Evolutionary conservation across 1,140 invertebrate genomes (phyloP).

Genomic region (Drosophila aff.): DNA sequence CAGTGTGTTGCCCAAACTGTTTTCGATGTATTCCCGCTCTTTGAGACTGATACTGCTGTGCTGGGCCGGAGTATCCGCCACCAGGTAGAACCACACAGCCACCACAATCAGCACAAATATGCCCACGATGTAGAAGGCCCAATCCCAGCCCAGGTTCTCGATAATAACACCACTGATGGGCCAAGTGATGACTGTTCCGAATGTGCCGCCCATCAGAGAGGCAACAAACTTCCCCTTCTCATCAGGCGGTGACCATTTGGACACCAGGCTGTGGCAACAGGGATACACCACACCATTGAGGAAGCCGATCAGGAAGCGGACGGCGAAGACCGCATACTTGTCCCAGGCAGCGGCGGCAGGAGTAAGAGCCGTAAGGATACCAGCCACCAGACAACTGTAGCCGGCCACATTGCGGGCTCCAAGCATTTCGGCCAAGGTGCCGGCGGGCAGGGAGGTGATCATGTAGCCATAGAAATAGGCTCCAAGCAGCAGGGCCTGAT

Average conservation of each 20-base stretch:
- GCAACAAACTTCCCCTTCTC: slow-evolving; percentile 92
- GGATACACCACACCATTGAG: slow-evolving; percentile 90
- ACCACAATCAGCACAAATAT: slow-evolving; percentile 88
- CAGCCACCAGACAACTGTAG: slow-evolving; percentile 86
- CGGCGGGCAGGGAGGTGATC: slow-evolving; percentile 88
- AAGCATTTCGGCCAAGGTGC: slow-evolving; percentile 90
- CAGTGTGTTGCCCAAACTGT: slow-evolving; percentile 85
- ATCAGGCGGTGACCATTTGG: slow-evolving; percentile 90
- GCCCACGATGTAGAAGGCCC: slow-evolving; percentile 90
- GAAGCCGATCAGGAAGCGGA: slow-evolving; percentile 89
- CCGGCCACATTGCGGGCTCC: slow-evolving; percentile 90
- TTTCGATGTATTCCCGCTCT: slow-evolving; percentile 92
- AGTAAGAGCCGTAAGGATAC: slow-evolving; percentile 89
- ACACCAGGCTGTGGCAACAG: slow-evolving; percentile 89
- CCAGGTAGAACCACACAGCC: slow-evolving; percentile 88
- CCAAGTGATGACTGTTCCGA: slow-evolving; percentile 92
- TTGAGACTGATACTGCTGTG: slow-evolving; percentile 91
- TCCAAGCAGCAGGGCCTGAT: slow-evolving; percentile 88
- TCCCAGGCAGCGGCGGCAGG: slow-evolving; percentile 88
- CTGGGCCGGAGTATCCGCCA: slow-evolving; percentile 89
- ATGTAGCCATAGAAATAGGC: slow-evolving; percentile 90
- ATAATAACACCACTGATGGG: slow-evolving; percentile 89
- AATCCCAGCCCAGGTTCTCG: slow-evolving; percentile 89
- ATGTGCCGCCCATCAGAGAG: slow-evolving; percentile 90
- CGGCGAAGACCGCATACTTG: slow-evolving; percentile 87